Conservation (phyloP, 2,888 invertebrate species). For the Beris chalybata region DNA sequence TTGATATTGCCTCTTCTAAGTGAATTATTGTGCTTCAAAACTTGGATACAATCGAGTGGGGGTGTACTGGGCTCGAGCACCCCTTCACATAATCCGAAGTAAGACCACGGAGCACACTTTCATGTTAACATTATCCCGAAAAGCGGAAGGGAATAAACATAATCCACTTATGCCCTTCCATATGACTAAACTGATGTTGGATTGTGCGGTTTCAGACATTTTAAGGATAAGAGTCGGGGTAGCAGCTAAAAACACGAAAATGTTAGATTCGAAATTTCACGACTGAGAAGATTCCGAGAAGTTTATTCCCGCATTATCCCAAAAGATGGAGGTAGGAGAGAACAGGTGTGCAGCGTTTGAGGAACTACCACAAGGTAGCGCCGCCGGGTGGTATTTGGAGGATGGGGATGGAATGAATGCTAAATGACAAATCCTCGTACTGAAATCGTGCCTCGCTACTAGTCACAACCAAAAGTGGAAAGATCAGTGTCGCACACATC, state of each 20-base stretch:
- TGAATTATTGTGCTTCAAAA: slow-evolving; percentile 19
- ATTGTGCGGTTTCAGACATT: slow-evolving; percentile 24
- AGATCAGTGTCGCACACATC: too few species aligned
- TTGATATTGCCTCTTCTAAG: slow-evolving; percentile 12
- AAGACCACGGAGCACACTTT: slow-evolving; percentile 25
- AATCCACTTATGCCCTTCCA: slow-evolving; percentile 37
- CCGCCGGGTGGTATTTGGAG: not conserved
- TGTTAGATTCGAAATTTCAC: slow-evolving; percentile 23
- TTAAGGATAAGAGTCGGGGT: not conserved
- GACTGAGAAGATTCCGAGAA: slow-evolving; percentile 20
- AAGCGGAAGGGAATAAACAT: slow-evolving; percentile 32
- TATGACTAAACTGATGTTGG: slow-evolving; percentile 33
- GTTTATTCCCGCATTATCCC: slow-evolving; percentile 9
- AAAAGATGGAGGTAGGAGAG: not conserved
- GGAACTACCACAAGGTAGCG: not conserved
- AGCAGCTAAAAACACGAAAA: not conserved
- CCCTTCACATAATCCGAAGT: slow-evolving; percentile 8
- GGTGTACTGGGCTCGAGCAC: too few species aligned
- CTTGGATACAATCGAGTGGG: not conserved
- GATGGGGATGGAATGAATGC: not conserved
- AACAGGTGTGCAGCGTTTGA: not conserved
- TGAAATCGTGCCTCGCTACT: too few species aligned
- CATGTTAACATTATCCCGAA: slow-evolving; percentile 36
- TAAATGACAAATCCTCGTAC: not conserved
- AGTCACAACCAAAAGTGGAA: too few species aligned